Evolutionary conservation across 2,888 invertebrate genomes (phyloP), one percentile per base, ranked within the genome.

Genomic region (Drosophila nigricruria): DNA sequence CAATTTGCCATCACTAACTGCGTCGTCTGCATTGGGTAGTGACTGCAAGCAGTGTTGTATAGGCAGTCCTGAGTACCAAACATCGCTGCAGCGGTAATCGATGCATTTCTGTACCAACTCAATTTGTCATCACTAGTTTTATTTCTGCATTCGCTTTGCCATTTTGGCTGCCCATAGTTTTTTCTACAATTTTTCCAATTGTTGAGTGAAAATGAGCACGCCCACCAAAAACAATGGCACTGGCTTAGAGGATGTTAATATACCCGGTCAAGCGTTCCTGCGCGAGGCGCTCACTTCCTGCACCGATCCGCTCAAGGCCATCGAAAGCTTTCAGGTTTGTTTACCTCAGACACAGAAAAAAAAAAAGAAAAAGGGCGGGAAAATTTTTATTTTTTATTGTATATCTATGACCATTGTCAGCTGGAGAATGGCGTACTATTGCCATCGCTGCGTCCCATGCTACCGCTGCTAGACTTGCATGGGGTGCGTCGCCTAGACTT

Each of bases 401-500:
- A 16, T 30, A 9, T 10, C 9, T 8, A 30, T 18, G 27, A 12
- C 9, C 30, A 0, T 23, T 20, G 40, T 16, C 95, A 96, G 95
- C 94, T 97, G 47, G 97, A 97, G 93, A 98, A 98, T 94, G 97
- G 97, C 42, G 97, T 98, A 83, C 93, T 98, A 61, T 93, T 99
- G 53, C 98, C 98, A 0, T 98, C 99, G 0, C 93, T 99, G 53
- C 94, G 98, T 54, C 98, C 99, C n/a, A 99, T 99, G 96, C 93
- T 99, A 70, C 99, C 99, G 0, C 93, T 99, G n/a, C 94, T 99
- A 12, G 99, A 99, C 93, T 94, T 99, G 25, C 99, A 99, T 91
- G 98, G 97, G 5, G 97, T 99, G 0, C 95, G 97, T 27, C 94
- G 99, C 61, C 94, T 98, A 16, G 99, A 99, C 92, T 99, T 99